A percentile compares a stretch with the other conserved stretches of the same genome.
These are phyloP conservation scores for Ennomos quercinarius DNA, from an alignment of 2,888 invertebrate species.

Conservation along the genomic window DNA sequence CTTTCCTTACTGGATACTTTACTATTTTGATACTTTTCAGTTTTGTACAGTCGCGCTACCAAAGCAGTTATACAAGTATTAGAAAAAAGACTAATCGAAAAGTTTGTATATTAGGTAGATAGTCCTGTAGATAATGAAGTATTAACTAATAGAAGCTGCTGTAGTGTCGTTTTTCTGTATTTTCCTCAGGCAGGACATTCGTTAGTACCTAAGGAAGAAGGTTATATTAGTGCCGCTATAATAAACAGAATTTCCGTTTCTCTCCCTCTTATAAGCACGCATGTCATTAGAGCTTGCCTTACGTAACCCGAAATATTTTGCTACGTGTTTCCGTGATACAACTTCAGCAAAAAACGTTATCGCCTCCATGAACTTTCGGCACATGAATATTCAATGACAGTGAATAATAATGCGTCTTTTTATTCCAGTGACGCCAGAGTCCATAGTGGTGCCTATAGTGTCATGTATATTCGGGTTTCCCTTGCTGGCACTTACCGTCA, in stretches of 20 bases:
- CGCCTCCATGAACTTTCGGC: constrained; percentile 1
- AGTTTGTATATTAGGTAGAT: too few relatives aligned
- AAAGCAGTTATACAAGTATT: too few relatives aligned
- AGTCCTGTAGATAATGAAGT: too few relatives aligned
- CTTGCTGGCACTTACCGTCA: constrained; percentile 92
- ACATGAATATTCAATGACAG: constrained; percentile 6
- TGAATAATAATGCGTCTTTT: constrained; percentile 36
- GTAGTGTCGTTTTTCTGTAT: background rate
- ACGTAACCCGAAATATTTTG: constrained; percentile 1
- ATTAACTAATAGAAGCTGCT: background rate
- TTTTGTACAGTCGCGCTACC: too few relatives aligned
- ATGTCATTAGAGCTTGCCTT: constrained; percentile 5
- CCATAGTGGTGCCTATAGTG: constrained; percentile 94
- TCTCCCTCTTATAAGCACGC: constrained; percentile 3
- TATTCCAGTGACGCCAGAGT: constrained; percentile 93
- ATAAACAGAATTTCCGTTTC: constrained; percentile 1
- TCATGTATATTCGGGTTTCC: constrained; percentile 96
- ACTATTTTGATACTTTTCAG: too few relatives aligned
- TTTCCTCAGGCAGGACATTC: constrained; percentile 7
- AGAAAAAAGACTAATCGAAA: too few relatives aligned
- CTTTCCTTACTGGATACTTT: too few relatives aligned
- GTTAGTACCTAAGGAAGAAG: constrained; percentile 14
- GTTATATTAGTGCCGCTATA: background rate
- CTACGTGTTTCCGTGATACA: background rate
- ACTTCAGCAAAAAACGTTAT: background rate